Evolutionary conservation across 2,797 vertebrate genomes (phyloP), one percentile per base, ranked within the genome.

Genomic region (Cyprinodon diabolis): DNA sequence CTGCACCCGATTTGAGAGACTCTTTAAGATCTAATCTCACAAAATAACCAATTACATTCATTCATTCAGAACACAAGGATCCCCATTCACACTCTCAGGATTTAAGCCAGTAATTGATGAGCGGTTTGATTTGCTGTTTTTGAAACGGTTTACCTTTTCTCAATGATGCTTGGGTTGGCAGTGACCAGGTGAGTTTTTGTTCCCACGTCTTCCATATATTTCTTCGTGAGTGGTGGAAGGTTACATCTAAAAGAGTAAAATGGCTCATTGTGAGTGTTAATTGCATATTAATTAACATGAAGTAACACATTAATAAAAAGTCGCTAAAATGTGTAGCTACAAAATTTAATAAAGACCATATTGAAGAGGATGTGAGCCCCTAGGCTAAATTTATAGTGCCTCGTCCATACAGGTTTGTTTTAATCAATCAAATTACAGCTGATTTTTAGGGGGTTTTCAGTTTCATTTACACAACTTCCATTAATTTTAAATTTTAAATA

Each of bases 151-250:
- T 93, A 99, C 98, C 97, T 97, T 87, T 97, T 98, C 87, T 97
- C 95, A 73, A 99, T 98, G 84, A 99, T 99, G 92, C 98, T 99
- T 78, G 98, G 98, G 89, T 99, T 99, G 70, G 97, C 97, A 12
- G 98, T 99, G 72, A 99, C 98, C 87, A 99, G 90, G 60, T 99
- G 96, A 2, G 96, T 96, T 91, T 87, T 97, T 47, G 87, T 95
- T 71, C 98, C 98, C 48, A 99, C 97, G 0, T 99, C 97, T 48
- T 90, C 93, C 76, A 91, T 95, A 74, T 98, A 98, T 69, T 96
- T 93, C 77, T 95, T 96, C 73, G 96, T 96, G 0, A 99, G 90
- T 0, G 98, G 98, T 40, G 98, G 97, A 55, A 99, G 97, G 89
- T 99, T 99, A 87, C 98, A 99, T 89, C 98, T 99, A 86, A 51